These are phyloP conservation scores for Melieria crassipennis DNA, from an alignment of 2,888 invertebrate species.

Conservation along the genomic window DNA sequence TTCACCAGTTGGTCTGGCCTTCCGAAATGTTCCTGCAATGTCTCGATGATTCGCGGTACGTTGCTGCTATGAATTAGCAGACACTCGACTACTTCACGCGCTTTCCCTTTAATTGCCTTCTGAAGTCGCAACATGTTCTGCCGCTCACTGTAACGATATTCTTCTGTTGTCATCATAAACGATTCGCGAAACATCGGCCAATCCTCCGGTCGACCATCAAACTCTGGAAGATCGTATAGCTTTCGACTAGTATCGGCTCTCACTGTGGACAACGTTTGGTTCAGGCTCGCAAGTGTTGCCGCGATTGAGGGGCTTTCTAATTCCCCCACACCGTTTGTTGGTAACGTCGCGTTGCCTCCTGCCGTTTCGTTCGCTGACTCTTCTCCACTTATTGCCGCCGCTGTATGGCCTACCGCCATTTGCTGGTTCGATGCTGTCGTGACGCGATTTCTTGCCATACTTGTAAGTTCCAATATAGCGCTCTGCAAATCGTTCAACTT, in stretches of 20 bases:
- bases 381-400: no score
- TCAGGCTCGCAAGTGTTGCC: no score
- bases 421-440: no score
- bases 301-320: no score
- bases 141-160: conserved; percentile 17
- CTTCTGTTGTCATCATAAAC: conserved; percentile 19
- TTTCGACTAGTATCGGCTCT: neutral
- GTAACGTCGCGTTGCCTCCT: no score
- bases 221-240: conserved; percentile 7
- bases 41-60: conserved; percentile 13
- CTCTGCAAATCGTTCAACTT: no score
- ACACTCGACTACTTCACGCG: conserved; percentile 16
- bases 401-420: no score
- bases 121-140: conserved; percentile 23
- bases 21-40: conserved; percentile 6
- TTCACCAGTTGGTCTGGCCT: conserved; percentile 6
- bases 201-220: conserved; percentile 15
- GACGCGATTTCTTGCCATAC: no score
- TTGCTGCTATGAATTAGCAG: conserved; percentile 21
- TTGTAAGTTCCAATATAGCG: no score
- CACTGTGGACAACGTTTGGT: no score
- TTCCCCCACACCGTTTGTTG: no score
- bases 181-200: conserved; percentile 16
- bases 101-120: conserved; percentile 17
- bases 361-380: no score